phyloP scores from a whole-genome alignment of 2,888 invertebrate species.

The Cheilosia scutellata region DNA sequence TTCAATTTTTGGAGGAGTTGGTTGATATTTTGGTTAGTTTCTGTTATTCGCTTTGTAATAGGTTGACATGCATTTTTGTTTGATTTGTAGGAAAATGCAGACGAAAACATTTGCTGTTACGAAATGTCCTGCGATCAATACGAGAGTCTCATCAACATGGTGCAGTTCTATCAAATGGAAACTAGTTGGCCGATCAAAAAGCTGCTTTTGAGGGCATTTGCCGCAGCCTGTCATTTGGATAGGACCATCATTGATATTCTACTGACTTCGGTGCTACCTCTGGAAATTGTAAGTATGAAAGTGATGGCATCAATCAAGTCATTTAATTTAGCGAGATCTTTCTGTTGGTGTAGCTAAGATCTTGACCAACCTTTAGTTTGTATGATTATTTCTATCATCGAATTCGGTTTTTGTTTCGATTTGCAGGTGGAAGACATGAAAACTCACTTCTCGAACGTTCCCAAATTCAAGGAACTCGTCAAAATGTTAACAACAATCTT shows the following conservation, averaged over 20 bases:
- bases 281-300: conserved; percentile 92
- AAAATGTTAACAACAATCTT: conserved; percentile 94
- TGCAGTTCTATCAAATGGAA: conserved; percentile 98
- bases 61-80: neutral
- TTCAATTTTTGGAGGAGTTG: conserved; percentile 92
- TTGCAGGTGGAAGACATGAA: conserved; percentile 88
- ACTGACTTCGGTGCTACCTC: conserved; percentile 94
- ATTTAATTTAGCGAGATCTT: too few relatives aligned
- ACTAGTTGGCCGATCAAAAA: conserved; percentile 93
- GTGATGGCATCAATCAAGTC: neutral
- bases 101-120: conserved; percentile 93
- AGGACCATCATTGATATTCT: conserved; percentile 92
- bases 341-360: neutral
- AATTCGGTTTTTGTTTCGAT: conserved; percentile 42
- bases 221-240: conserved; percentile 94
- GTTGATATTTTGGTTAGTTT: conserved; percentile 91
- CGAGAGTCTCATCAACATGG: conserved; percentile 92
- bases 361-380: too few relatives aligned
- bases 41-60: too few relatives aligned
- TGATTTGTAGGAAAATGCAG: conserved; percentile 92
- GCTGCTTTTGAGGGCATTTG: conserved; percentile 92
- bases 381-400: neutral
- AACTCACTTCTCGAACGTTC: conserved; percentile 90
- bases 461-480: conserved; percentile 92
- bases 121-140: conserved; percentile 94